Evolutionary conservation across 2,113 vertebrate species (phyloP).

Genomic region (Corapipo altera): DNA sequence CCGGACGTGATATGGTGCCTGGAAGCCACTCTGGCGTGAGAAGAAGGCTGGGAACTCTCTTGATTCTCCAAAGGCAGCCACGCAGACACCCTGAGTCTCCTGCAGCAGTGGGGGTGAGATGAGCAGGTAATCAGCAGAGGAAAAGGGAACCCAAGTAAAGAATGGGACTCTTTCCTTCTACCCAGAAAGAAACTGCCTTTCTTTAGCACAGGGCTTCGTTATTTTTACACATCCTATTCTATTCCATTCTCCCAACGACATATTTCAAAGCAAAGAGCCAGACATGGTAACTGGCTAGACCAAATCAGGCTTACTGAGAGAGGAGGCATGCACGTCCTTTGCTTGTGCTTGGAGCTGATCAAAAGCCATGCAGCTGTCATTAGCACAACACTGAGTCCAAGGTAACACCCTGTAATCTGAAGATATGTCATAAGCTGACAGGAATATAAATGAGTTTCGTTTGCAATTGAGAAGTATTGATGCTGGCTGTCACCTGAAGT

Average conservation of each 20-base stretch:
- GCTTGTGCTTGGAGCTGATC: background rate
- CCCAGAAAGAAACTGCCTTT: background rate
- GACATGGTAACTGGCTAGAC: background rate
- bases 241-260: background rate
- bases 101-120: constrained; percentile 15
- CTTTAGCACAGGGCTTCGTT: background rate
- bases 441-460: background rate
- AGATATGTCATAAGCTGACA: background rate
- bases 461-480: background rate
- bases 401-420: background rate
- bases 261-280: background rate
- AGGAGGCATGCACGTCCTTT: background rate
- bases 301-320: background rate
- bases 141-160: background rate
- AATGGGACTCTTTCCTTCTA: background rate
- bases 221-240: background rate
- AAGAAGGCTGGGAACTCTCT: constrained; percentile 89
- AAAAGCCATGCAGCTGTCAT: background rate
- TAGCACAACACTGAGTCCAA: background rate
- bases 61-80: constrained; percentile 83
- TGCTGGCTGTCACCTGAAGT: background rate
- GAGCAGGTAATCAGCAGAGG: background rate
- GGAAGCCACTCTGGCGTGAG: constrained; percentile 80
- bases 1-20: constrained; percentile 77
- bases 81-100: constrained; percentile 91